phyloP scores from a whole-genome alignment of 1,140 invertebrate genomes.

The Stratiolaelaps scimitus region DNA sequence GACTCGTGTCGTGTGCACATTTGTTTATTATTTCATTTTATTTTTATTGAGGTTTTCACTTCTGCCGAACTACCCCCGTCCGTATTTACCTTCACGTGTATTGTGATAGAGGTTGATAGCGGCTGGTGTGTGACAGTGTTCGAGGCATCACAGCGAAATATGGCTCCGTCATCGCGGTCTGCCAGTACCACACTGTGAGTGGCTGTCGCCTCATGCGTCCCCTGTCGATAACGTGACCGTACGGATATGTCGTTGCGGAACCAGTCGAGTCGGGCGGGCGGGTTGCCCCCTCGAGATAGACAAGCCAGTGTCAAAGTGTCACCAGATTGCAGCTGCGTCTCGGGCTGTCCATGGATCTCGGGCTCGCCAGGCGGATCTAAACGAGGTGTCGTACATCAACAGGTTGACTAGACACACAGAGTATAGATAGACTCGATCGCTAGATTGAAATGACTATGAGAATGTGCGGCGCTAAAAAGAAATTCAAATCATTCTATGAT shows the following conservation, averaged over 20 bases:
- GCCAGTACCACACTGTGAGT: not conserved
- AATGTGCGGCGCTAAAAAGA: too few relatives aligned
- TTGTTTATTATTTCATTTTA: too few relatives aligned
- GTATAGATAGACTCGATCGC: too few relatives aligned
- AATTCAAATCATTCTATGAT: too few relatives aligned
- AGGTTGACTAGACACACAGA: too few relatives aligned
- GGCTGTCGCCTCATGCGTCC: constrained; percentile 8
- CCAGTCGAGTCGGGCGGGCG: constrained; percentile 82
- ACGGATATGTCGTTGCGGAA: constrained; percentile 74
- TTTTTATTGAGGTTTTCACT: too few relatives aligned
- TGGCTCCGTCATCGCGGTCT: constrained; percentile 67
- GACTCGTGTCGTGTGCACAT: too few relatives aligned
- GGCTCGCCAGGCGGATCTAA: constrained; percentile 78
- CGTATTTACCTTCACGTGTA: constrained; percentile 53
- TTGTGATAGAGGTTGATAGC: constrained; percentile 58
- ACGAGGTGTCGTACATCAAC: constrained; percentile 29
- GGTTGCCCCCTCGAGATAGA: constrained; percentile 81
- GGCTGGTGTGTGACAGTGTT: constrained; percentile 74
- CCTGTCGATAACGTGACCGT: constrained; percentile 10
- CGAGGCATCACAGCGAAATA: constrained; percentile 78
- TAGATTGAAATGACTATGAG: too few relatives aligned
- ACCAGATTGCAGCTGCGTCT: constrained; percentile 69
- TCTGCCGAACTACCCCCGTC: too few relatives aligned
- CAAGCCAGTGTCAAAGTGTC: constrained; percentile 77
- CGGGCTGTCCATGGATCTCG: constrained; percentile 79